Conservation (phyloP, 2,797 vertebrate species). For the Myotis daubentonii region DNA sequence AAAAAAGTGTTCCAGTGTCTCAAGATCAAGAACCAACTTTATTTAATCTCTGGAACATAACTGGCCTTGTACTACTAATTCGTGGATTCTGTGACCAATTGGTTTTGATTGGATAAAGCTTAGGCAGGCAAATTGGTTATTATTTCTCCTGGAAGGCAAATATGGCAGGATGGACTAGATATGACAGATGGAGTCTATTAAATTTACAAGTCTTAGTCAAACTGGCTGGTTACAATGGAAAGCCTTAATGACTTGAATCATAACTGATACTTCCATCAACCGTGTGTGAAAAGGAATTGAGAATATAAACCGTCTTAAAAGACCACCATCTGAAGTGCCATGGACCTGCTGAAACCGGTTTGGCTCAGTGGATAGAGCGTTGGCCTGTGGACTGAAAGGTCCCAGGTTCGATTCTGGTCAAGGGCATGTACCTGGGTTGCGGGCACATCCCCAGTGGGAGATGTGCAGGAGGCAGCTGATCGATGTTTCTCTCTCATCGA, state of each 20-base stretch:
- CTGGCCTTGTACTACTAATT: conserved; percentile 7
- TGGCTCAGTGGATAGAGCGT: no score
- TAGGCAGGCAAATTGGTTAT: conserved; percentile 9
- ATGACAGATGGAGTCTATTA: conserved; percentile 56
- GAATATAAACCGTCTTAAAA: conserved; percentile 33
- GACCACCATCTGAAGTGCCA: neutral
- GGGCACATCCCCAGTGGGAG: no score
- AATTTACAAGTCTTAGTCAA: conserved; percentile 60
- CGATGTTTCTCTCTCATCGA: no score
- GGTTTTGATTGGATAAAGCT: conserved; percentile 35
- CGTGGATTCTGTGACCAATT: neutral
- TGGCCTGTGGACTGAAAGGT: no score
- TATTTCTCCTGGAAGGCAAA: conserved; percentile 52
- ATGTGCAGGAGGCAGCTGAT: no score
- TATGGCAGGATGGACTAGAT: conserved; percentile 20
- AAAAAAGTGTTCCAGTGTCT: neutral
- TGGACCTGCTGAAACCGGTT: no score
- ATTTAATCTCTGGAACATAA: conserved; percentile 21
- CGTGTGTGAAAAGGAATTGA: conserved; percentile 31
- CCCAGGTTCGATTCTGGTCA: no score
- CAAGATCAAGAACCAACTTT: neutral
- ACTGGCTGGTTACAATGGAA: conserved; percentile 34
- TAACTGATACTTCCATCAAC: conserved; percentile 44
- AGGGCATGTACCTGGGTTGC: no score
- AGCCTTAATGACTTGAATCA: conserved; percentile 42